Evolutionary conservation across 2,797 vertebrate species (phyloP), one percentile per base, ranked within the genome.

Genomic region (Peromyscus eremicus): DNA sequence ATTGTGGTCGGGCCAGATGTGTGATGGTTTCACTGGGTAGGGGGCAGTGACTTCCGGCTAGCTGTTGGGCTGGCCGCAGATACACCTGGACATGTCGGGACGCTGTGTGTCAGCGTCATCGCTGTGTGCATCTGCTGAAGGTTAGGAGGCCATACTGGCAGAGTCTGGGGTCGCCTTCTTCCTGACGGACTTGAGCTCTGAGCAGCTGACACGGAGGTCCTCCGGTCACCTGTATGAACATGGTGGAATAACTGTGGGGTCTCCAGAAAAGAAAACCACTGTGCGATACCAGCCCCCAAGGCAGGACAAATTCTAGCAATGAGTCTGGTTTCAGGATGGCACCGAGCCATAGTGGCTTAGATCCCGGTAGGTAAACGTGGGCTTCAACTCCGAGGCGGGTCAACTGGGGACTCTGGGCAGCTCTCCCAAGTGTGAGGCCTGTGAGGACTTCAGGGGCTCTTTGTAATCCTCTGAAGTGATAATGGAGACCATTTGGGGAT

Each of bases 401-500:
- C 29, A 4, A 2, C 16, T 19, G 25, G 11, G 49, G 34, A 57
- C 80, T 49, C 71, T n/a, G 57, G 71, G 62, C 23, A 32, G 29
- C 60, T 77, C 29, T 90, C 37, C 37, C 46, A 17, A 43, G 46
- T 43, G 46, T 83, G 46, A 52, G 57, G 29, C 60, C 60, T 12
- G 1, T 86, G 82, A 57, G 73, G 46, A n/a, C 23, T 25, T 37
- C 21, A 43, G 46, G 82, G 29, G 2, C 73, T 66, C 27, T 21
- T 64, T 32, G 43, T 23, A 49, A 3, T 37, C 32, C 17, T 66
- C 34, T 66, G 34, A 46, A 5, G 4, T 40, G 34, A 8, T 32
- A 43, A 46, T 0, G 1, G 43, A 76, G 29, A 64, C 3, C 34
- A 3, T 34, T 60, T 2, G 5, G 70, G 14, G 3, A 11, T 62